Base-by-base conservation (phyloP, 2,888 invertebrate species). In the Sinelater perroti region DNA sequence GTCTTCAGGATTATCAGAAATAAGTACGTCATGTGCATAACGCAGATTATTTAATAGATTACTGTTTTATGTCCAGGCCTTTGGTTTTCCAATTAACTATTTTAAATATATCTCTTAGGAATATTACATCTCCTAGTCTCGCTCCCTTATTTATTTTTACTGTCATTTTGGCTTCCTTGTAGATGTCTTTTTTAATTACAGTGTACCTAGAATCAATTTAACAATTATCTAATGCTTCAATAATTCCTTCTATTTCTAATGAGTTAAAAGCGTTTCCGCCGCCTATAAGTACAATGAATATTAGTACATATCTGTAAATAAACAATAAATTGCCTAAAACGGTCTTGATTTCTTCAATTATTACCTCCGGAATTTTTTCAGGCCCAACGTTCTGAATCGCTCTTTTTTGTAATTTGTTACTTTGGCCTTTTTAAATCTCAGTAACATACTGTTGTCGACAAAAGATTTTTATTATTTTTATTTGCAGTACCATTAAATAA, bases 101-200 rank as follows among this genome's bases (percentile, higher is more conserved):
- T 11, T 30, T 30, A 30, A 30, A 30, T 30, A 30, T 3, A 8
- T 30, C n/a, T 30, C 8, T 30, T 30, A 30, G 30, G 30, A 30
- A 3, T 3, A 30, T 30, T 11, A 30, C 30, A 30, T 30, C 30
- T 5, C 30, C 30, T n/a, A 3, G 30, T 30, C 30, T 30, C n/a
- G 11, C 30, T 3, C 30, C 11, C 30, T 30, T 30, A 8, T 30
- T 30, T 30, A 30, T 3, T 30, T 30, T 30, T 30, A 30, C 8
- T 30, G 30, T 30, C 30, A 30, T 30, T 30, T 30, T 30, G 11
- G 30, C 30, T 8, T 3, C 30, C 11, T 30, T 30, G n/a, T 30
- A 30, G 4, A 30, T 30, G 30, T 8, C 11, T 3, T n/a, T 30
- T 30, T 3, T 30, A 4, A 30, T n/a, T 30, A 10, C 8, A 3